These are phyloP conservation scores for Platysteira castanea DNA, from an alignment of 2,113 vertebrate species.

Conservation along the genomic window DNA sequence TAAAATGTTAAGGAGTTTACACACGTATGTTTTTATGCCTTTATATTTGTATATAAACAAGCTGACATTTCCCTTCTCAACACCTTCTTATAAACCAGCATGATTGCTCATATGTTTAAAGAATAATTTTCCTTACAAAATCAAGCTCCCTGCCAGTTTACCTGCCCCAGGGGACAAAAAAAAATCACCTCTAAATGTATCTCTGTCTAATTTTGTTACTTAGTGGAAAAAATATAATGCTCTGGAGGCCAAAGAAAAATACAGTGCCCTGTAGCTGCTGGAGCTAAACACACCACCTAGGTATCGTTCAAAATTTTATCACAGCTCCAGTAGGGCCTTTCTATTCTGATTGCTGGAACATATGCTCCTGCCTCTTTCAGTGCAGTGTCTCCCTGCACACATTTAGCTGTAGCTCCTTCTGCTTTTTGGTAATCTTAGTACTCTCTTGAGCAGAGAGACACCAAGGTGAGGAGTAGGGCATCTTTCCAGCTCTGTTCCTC, in stretches of 20 bases:
- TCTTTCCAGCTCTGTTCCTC: neutral
- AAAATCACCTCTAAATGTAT: neutral
- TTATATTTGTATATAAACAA: constrained; percentile 29
- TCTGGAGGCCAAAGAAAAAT: neutral
- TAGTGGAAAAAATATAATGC: neutral
- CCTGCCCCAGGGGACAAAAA: neutral
- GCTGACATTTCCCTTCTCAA: constrained; percentile 9
- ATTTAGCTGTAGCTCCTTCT: constrained; percentile 38
- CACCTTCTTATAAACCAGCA: constrained; percentile 12
- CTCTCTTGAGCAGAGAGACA: constrained; percentile 12
- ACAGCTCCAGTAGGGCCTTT: constrained; percentile 8
- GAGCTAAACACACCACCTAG: neutral
- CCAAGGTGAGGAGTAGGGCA: neutral
- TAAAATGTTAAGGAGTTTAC: neutral
- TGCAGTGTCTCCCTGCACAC: constrained; percentile 19
- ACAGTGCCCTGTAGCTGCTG: neutral
- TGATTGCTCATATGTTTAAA: constrained; percentile 5
- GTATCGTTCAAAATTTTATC: neutral
- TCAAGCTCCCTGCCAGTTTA: neutral
- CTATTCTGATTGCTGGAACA: constrained; percentile 19
- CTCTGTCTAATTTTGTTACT: constrained; percentile 9
- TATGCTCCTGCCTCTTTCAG: neutral
- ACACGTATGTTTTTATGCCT: neutral
- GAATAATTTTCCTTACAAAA: constrained; percentile 12
- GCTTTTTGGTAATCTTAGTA: constrained; percentile 1